A percentile compares a stretch with the other conserved stretches of the same genome.
Evolutionary conservation across 2,113 vertebrate species (phyloP).

Genomic region (Microcebus ravelobensis): DNA sequence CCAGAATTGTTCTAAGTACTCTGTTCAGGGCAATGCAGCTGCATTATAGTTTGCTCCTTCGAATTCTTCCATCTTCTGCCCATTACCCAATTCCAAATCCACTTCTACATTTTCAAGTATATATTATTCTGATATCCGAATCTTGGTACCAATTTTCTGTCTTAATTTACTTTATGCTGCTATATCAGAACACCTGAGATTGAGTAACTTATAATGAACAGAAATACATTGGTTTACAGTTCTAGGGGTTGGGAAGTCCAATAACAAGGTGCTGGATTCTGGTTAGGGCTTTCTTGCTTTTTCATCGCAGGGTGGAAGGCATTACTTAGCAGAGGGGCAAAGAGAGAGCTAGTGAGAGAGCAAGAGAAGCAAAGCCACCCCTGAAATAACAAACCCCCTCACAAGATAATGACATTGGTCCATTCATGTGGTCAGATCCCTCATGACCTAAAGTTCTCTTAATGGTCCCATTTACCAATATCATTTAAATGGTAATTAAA

Average conservation of each 20-base stretch:
- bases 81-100: too few species aligned
- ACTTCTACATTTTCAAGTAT: too few species aligned
- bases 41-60: too few species aligned
- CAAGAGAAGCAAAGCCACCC: not conserved
- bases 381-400: not conserved
- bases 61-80: too few species aligned
- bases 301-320: not conserved
- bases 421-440: not conserved
- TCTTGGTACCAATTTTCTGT: too few species aligned
- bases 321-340: not conserved
- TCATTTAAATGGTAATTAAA: not conserved
- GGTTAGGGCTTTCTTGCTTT: not conserved
- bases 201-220: not conserved
- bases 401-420: not conserved
- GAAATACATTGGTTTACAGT: not conserved
- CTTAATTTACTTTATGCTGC: not conserved
- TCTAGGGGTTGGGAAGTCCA: not conserved
- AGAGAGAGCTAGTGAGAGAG: not conserved
- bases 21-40: too few species aligned
- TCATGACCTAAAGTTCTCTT: not conserved
- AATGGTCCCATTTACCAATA: not conserved
- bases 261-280: not conserved
- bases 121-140: too few species aligned
- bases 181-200: not conserved
- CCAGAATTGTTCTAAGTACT: too few species aligned